Evolutionary conservation across 2,888 invertebrate species (phyloP).

Genomic region (Trachelus tabidus): DNA sequence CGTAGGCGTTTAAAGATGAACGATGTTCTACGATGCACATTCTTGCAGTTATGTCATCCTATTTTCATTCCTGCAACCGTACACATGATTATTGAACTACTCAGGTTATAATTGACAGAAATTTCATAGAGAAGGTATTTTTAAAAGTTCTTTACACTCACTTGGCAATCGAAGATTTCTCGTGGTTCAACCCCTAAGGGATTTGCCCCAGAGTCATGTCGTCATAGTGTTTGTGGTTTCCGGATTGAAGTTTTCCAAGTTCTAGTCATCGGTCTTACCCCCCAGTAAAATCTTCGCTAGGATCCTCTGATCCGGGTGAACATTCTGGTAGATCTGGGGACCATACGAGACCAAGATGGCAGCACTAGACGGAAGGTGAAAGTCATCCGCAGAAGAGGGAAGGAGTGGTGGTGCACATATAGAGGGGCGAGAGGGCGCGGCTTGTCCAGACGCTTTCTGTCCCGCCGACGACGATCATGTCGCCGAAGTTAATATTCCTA

Average conservation of each 20-base stretch:
- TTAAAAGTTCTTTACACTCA: neutral
- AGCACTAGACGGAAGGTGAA: slow-evolving; percentile 62
- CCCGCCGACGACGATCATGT: slow-evolving; percentile 59
- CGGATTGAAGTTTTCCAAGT: neutral
- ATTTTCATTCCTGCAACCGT: neutral
- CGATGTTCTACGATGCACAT: neutral
- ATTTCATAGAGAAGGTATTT: neutral
- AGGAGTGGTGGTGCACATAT: slow-evolving; percentile 64
- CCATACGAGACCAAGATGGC: slow-evolving; percentile 43
- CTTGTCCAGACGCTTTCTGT: slow-evolving; percentile 64
- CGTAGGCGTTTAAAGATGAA: neutral
- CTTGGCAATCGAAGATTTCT: neutral
- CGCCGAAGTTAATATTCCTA: slow-evolving; percentile 57
- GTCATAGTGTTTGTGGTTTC: too few species aligned
- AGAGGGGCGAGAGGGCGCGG: slow-evolving; percentile 66
- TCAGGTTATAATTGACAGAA: neutral
- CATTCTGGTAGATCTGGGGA: slow-evolving; percentile 14
- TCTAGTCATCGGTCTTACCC: neutral
- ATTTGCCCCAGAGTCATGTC: neutral
- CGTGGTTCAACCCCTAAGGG: neutral
- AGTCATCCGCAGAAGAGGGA: slow-evolving; percentile 52
- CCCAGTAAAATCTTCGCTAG: neutral
- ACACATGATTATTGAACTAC: neutral
- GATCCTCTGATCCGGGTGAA: neutral
- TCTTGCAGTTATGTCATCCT: neutral